Percentiles rank a stretch among this genome's conserved stretches.
Conservation (phyloP, 2,113 vertebrate genomes). For the Dascyllus trimaculatus region DNA sequence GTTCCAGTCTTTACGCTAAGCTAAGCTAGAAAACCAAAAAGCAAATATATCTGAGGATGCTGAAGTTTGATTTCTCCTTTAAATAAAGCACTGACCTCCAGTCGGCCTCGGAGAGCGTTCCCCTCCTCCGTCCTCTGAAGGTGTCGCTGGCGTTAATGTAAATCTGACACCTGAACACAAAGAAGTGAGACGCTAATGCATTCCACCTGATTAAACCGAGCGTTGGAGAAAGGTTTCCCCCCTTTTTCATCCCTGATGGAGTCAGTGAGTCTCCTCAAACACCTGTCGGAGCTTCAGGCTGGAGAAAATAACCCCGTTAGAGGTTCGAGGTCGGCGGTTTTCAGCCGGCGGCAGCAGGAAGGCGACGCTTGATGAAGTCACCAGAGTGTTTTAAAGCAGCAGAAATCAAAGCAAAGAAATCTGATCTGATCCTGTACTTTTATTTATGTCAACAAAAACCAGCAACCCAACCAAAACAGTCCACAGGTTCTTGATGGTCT, state of each 20-base stretch:
- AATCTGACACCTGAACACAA: neutral
- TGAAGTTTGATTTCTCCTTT: no score
- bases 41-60: no score
- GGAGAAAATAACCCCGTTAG: slow-evolving; percentile 20
- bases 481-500: no score
- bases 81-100: slow-evolving; percentile 21
- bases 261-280: neutral
- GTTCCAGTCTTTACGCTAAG: neutral
- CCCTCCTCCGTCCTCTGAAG: slow-evolving; percentile 2
- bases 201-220: slow-evolving; percentile 3
- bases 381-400: no score
- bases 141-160: slow-evolving; percentile 23
- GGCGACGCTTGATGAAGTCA: no score
- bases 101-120: neutral
- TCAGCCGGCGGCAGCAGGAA: no score
- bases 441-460: no score
- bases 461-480: no score
- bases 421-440: no score
- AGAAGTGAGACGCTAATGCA: neutral
- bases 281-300: slow-evolving; percentile 21
- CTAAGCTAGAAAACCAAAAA: no score
- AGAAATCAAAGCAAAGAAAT: no score
- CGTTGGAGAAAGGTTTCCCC: neutral
- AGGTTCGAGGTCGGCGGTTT: neutral
- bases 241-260: neutral